phyloP scores from a whole-genome alignment of 2,113 vertebrate species.

The Brachypteracias leptosomus region DNA sequence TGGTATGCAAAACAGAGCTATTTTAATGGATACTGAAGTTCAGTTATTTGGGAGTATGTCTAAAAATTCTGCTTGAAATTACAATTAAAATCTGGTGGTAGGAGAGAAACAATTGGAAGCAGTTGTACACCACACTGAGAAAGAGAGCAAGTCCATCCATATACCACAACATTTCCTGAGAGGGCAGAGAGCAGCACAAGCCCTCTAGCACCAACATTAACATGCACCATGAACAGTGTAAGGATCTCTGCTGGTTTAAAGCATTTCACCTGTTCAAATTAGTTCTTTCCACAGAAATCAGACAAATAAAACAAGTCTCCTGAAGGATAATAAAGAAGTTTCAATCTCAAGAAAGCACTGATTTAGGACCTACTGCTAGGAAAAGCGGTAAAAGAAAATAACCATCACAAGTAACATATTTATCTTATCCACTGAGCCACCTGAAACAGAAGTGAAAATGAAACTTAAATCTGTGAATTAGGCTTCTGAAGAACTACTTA shows the following conservation, averaged over 20 bases:
- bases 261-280: neutral
- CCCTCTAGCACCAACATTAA: neutral
- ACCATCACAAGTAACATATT: neutral
- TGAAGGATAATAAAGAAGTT: neutral
- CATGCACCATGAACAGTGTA: accelerated
- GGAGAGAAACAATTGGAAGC: too few species aligned
- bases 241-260: neutral
- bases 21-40: neutral
- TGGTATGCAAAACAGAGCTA: neutral
- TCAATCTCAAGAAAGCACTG: neutral
- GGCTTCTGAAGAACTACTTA: neutral
- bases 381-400: neutral
- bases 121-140: neutral
- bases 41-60: neutral
- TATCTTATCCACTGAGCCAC: neutral
- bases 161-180: neutral
- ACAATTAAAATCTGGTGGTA: neutral
- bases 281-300: neutral
- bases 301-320: neutral
- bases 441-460: neutral
- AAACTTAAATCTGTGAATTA: neutral
- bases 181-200: neutral
- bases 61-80: neutral
- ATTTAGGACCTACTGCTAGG: neutral
- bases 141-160: neutral